Conservation (phyloP, 2,113 vertebrate genomes). For the Anhinga rufa region DNA sequence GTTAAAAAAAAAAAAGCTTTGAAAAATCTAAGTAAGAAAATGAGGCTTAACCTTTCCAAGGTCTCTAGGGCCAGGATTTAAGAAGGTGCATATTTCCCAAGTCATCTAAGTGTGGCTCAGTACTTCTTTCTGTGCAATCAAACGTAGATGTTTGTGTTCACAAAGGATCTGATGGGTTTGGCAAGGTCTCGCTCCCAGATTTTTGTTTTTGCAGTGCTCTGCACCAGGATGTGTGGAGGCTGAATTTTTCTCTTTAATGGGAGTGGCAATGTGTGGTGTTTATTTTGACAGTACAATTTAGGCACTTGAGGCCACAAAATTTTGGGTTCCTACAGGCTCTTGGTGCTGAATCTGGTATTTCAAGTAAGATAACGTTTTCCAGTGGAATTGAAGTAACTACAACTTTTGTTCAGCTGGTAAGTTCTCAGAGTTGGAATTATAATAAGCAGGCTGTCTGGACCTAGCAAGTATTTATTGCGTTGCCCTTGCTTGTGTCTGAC, state of each 20-base stretch:
- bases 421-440: background rate
- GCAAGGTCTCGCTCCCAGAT: background rate
- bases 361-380: too few relatives aligned
- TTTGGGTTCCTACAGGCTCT: too few relatives aligned
- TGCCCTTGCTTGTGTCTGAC: background rate
- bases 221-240: background rate
- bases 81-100: background rate
- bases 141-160: background rate
- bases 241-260: background rate
- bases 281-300: too few relatives aligned
- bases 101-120: background rate
- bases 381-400: too few relatives aligned
- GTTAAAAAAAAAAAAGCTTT: background rate
- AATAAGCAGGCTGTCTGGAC: background rate
- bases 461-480: fast-evolving
- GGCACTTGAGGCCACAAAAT: too few relatives aligned
- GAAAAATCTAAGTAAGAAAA: background rate
- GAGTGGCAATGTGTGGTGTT: too few relatives aligned
- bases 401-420: background rate
- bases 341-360: too few relatives aligned
- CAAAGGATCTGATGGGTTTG: background rate
- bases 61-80: background rate
- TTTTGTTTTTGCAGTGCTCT: background rate
- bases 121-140: background rate
- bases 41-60: background rate